These are phyloP conservation scores for Syngnathus rostellatus DNA, from an alignment of 2,797 vertebrate genomes.

Conservation along the genomic window DNA sequence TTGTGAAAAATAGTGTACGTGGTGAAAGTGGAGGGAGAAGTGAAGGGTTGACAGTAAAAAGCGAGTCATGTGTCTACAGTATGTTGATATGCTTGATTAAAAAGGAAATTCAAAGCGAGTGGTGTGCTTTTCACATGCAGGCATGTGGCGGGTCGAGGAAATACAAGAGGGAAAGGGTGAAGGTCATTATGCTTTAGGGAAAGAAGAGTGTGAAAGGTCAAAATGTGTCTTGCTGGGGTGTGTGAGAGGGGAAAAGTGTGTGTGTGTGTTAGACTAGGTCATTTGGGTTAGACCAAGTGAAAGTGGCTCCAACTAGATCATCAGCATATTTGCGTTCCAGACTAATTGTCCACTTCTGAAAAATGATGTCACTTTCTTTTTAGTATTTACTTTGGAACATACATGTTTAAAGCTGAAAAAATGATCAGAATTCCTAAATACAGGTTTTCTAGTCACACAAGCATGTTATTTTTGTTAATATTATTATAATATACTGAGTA, in stretches of 20 bases:
- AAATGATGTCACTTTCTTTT: not conserved
- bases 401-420: not conserved
- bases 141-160: slow-evolving; percentile 18
- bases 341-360: slow-evolving; percentile 15
- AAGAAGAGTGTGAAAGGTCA: slow-evolving; percentile 56
- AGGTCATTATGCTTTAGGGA: slow-evolving; percentile 59
- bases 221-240: slow-evolving; percentile 30
- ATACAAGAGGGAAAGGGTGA: slow-evolving; percentile 39
- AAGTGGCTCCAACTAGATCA: slow-evolving; percentile 30
- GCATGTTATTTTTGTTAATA: slow-evolving; percentile 35
- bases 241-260: slow-evolving; percentile 3
- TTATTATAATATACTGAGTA: slow-evolving; percentile 63
- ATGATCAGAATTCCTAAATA: slow-evolving; percentile 10
- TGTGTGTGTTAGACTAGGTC: slow-evolving; percentile 28
- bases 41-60: slow-evolving; percentile 46
- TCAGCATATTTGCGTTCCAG: slow-evolving; percentile 29
- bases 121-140: slow-evolving; percentile 13
- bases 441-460: slow-evolving; percentile 40
- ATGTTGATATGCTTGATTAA: slow-evolving; percentile 23
- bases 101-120: slow-evolving; percentile 7
- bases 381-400: slow-evolving; percentile 9
- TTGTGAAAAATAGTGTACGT: slow-evolving; percentile 78
- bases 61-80: slow-evolving; percentile 23
- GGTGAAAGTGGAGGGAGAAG: slow-evolving; percentile 51
- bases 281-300: slow-evolving; percentile 9